Conservation (phyloP, 2,888 invertebrate genomes). For the Melanchra persicariae region DNA sequence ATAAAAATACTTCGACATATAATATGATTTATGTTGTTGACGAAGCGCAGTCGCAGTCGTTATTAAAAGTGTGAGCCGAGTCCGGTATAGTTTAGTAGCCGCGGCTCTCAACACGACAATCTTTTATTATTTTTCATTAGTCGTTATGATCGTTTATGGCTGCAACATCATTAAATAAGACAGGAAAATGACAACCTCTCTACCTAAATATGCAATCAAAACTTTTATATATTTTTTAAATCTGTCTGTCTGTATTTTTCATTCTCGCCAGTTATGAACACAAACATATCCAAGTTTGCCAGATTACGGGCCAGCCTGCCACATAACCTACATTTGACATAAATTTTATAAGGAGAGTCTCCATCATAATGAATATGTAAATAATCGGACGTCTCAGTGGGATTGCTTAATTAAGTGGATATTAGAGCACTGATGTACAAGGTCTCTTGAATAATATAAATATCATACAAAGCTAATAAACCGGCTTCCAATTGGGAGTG, state of each 20-base stretch:
- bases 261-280: conserved; percentile 1
- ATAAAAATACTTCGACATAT: conserved; percentile 51
- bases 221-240: background rate
- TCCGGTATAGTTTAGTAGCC: conserved; percentile 31
- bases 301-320: conserved; percentile 13
- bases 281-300: conserved; percentile 19
- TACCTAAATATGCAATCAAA: conserved; percentile 21
- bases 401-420: conserved; percentile 64
- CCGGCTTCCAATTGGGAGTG: conserved; percentile 7
- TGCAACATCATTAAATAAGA: conserved; percentile 44
- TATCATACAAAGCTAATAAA: conserved; percentile 45
- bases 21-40: conserved; percentile 61
- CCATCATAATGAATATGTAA: conserved; percentile 57
- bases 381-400: conserved; percentile 45
- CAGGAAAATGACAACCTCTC: conserved; percentile 26
- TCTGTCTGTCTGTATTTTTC: conserved; percentile 9
- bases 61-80: conserved; percentile 29
- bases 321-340: conserved; percentile 34
- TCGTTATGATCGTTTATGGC: conserved; percentile 35
- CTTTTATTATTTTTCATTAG: conserved; percentile 57
- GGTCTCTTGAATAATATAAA: conserved; percentile 57
- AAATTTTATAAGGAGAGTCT: conserved; percentile 39
- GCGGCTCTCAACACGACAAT: conserved; percentile 34
- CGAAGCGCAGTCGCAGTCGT: conserved; percentile 41
- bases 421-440: conserved; percentile 42